Percentiles rank a stretch among this genome's conserved stretches.
These are phyloP conservation scores for Lepidotrigona ventralis DNA, from an alignment of 1,140 invertebrate genomes.

Conservation along the genomic window DNA sequence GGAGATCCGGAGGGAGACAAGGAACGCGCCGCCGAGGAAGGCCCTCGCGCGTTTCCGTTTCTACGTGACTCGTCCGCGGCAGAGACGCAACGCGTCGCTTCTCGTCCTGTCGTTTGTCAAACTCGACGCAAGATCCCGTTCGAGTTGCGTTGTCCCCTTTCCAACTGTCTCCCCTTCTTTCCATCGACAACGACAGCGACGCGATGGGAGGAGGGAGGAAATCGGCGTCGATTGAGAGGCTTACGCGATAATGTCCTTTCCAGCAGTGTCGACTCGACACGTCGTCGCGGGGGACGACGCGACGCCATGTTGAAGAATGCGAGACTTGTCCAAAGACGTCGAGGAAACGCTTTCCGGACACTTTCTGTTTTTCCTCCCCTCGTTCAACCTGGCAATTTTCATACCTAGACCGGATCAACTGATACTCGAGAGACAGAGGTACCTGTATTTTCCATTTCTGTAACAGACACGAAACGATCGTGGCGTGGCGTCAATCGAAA, in stretches of 20 bases:
- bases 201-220: slow-evolving; percentile 12
- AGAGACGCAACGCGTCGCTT: slow-evolving; percentile 59
- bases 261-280: slow-evolving; percentile 29
- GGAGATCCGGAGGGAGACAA: neutral
- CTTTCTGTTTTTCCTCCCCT: neutral
- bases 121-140: slow-evolving; percentile 56
- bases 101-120: slow-evolving; percentile 67
- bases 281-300: neutral
- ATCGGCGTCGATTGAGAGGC: slow-evolving; percentile 63
- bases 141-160: neutral
- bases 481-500: neutral
- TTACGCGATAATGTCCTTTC: slow-evolving; percentile 58
- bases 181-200: slow-evolving; percentile 13
- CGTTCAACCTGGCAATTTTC: slow-evolving; percentile 6
- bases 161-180: neutral
- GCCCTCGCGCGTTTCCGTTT: slow-evolving; percentile 49
- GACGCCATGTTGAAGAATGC: slow-evolving; percentile 24
- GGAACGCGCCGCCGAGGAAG: too few species aligned
- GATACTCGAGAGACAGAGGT: neutral
- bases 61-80: slow-evolving; percentile 46
- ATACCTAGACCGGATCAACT: neutral
- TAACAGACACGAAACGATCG: neutral
- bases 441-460: slow-evolving; percentile 6
- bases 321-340: slow-evolving; percentile 6
- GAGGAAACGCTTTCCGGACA: neutral